Evolutionary conservation across 2,113 vertebrate genomes (phyloP).

Genomic region (Istiophorus platypterus): DNA sequence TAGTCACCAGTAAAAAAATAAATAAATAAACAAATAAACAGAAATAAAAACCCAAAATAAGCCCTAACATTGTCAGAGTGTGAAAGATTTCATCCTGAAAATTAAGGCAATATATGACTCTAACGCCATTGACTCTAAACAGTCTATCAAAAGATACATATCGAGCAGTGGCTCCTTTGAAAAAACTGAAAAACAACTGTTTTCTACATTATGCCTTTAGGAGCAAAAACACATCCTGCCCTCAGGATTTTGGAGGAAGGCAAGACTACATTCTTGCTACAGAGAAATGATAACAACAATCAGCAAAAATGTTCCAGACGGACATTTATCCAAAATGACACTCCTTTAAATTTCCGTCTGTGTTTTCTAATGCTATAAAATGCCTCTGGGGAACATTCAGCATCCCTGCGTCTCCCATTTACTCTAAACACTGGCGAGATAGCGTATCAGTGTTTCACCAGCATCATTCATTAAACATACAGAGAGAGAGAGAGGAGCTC

Average conservation of each 20-base stretch:
- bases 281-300: conserved; percentile 6
- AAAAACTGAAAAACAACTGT: conserved; percentile 12
- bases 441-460: conserved; percentile 61
- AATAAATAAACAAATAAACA: too few species aligned
- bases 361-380: conserved; percentile 21
- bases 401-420: background rate
- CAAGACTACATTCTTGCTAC: background rate
- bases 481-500: conserved; percentile 12
- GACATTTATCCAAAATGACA: background rate
- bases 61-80: too few species aligned
- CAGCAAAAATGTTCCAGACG: background rate
- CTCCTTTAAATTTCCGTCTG: background rate
- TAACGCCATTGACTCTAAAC: background rate
- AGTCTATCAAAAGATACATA: background rate
- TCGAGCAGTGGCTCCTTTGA: background rate
- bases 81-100: too few species aligned
- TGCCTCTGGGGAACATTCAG: conserved; percentile 8
- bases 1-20: background rate
- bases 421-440: conserved; percentile 24
- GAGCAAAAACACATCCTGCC: conserved; percentile 4
- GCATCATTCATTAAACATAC: conserved; percentile 54
- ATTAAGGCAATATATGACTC: too few species aligned
- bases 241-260: background rate
- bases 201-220: conserved; percentile 14
- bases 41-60: too few species aligned